These are phyloP conservation scores for Rhogogaster chlorosoma DNA, from an alignment of 2,888 invertebrate genomes.

Conservation along the genomic window DNA sequence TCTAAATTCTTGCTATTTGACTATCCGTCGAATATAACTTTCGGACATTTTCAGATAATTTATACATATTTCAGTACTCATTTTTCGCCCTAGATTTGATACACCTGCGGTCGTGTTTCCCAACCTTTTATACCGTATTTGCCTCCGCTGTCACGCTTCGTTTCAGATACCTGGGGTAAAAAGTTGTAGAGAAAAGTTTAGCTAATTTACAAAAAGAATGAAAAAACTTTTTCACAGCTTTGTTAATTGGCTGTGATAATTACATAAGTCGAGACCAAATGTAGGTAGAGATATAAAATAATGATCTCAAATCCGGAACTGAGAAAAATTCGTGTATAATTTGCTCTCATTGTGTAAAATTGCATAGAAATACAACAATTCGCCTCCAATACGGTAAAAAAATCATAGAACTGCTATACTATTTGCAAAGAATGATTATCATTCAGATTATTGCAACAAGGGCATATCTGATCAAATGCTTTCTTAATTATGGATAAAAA, in stretches of 20 bases:
- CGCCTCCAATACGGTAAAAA: neutral
- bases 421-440: neutral
- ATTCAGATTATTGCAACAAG: too few species aligned
- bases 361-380: neutral
- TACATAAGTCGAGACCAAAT: neutral
- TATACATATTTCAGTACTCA: too few species aligned
- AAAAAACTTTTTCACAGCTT: neutral
- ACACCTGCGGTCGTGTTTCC: too few species aligned
- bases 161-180: neutral
- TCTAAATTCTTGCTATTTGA: neutral
- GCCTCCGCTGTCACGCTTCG: neutral
- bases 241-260: neutral
- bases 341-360: neutral
- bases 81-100: too few species aligned
- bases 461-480: too few species aligned
- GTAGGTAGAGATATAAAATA: neutral
- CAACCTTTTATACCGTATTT: too few species aligned
- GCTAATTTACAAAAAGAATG: neutral
- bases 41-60: neutral
- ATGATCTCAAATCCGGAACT: neutral
- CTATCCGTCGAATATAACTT: too few species aligned
- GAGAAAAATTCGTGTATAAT: neutral
- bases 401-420: neutral
- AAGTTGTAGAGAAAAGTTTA: neutral
- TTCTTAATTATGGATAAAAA: neutral